phyloP scores from a whole-genome alignment of 2,888 invertebrate species.

The Nephrotoma appendiculata region DNA sequence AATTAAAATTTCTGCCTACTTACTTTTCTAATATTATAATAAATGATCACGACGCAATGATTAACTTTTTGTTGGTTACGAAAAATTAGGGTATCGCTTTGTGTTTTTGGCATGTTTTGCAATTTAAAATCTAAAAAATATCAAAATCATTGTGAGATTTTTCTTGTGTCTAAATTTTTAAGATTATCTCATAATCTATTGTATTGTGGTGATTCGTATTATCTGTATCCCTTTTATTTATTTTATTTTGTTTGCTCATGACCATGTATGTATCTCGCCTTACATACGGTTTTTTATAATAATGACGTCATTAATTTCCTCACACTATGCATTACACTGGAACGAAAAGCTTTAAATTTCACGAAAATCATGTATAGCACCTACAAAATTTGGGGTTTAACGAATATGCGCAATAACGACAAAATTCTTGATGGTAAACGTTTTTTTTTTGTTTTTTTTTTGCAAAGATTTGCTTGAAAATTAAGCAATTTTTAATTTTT shows the following conservation, averaged over 20 bases:
- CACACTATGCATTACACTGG: neutral
- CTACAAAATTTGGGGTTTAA: neutral
- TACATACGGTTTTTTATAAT: neutral
- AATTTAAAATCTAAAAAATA: neutral
- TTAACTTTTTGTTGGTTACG: neutral
- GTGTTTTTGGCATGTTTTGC: neutral
- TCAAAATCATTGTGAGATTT: neutral
- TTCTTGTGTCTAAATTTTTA: neutral
- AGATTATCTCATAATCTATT: neutral
- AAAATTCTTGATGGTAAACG: neutral
- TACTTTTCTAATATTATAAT: neutral
- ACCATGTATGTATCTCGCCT: neutral
- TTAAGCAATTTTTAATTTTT: neutral
- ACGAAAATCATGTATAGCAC: neutral
- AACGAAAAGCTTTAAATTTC: neutral
- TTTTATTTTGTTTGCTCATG: neutral
- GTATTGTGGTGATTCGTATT: neutral
- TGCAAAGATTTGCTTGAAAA: neutral
- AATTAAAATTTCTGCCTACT: neutral
- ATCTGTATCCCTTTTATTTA: neutral
- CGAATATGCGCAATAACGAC: neutral
- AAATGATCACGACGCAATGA: neutral
- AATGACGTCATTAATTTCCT: neutral
- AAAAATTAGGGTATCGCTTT: neutral
- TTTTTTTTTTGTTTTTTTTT: too few species aligned